Conservation (phyloP, 1,140 invertebrate species). For the Solen grandis region DNA sequence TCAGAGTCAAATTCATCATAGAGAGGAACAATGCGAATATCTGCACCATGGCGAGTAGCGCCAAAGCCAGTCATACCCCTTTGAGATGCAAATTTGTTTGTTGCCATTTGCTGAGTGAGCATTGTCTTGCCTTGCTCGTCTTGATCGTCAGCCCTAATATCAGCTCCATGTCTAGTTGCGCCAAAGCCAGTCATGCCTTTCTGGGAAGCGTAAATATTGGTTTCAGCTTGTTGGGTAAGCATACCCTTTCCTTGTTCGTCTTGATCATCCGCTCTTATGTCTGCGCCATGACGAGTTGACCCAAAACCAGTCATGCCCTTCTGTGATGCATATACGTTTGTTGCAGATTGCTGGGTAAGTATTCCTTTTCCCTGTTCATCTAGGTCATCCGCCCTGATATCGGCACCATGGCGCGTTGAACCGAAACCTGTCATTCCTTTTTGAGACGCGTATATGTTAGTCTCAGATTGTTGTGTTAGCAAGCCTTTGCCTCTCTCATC, state of each 20-base stretch:
- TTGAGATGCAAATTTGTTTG: slow-evolving; percentile 87
- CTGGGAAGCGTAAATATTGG: slow-evolving; percentile 87
- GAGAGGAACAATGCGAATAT: slow-evolving; percentile 79
- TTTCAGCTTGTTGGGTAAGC: slow-evolving; percentile 94
- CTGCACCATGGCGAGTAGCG: slow-evolving; percentile 62
- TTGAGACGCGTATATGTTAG: slow-evolving; percentile 87
- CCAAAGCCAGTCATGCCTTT: slow-evolving; percentile 91
- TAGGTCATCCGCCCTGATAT: slow-evolving; percentile 72
- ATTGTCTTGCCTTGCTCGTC: slow-evolving; percentile 85
- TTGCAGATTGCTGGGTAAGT: slow-evolving; percentile 94
- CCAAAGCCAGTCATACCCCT: slow-evolving; percentile 80
- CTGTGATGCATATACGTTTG: slow-evolving; percentile 88
- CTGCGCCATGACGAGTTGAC: slow-evolving; percentile 80
- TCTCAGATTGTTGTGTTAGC: slow-evolving; percentile 94
- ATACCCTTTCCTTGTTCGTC: slow-evolving; percentile 84
- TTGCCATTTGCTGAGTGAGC: slow-evolving; percentile 94
- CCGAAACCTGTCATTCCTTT: slow-evolving; percentile 84
- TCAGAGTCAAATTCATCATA: slow-evolving; percentile 46
- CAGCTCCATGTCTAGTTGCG: slow-evolving; percentile 80
- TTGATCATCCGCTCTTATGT: slow-evolving; percentile 35
- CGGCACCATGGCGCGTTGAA: slow-evolving; percentile 70
- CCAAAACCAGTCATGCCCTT: slow-evolving; percentile 90
- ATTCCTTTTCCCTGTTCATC: slow-evolving; percentile 86
- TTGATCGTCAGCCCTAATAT: slow-evolving; percentile 31
- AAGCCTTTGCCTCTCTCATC: slow-evolving; percentile 87